Conservation (phyloP, 2,888 invertebrate genomes). For the Andricus quercusramuli region DNA sequence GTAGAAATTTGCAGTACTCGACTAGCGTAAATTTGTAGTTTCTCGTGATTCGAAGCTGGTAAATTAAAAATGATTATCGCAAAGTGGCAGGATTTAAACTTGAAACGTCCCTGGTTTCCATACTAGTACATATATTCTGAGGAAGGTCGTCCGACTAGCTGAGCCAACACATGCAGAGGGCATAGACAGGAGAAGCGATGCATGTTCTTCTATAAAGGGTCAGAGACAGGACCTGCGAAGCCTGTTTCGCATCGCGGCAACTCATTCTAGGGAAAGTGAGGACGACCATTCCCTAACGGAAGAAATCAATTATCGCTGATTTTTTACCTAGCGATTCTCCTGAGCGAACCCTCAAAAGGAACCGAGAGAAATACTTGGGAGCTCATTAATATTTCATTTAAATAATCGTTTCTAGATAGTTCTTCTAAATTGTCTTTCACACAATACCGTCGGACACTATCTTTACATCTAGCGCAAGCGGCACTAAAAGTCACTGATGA, state of each 20-base stretch:
- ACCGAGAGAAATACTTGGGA: constrained; percentile 26
- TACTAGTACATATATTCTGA: constrained; percentile 46
- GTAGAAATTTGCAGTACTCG: too few species aligned
- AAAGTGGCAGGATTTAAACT: constrained; percentile 14
- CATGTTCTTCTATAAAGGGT: constrained; percentile 54
- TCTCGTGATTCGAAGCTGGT: background rate
- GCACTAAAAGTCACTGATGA: too few species aligned
- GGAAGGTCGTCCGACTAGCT: constrained; percentile 57
- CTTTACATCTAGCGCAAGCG: too few species aligned
- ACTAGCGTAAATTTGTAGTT: background rate
- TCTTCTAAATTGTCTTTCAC: background rate
- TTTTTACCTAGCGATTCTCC: constrained; percentile 22
- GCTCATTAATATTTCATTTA: constrained; percentile 37
- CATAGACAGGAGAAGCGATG: constrained; percentile 43
- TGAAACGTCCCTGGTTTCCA: constrained; percentile 52
- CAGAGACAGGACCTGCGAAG: constrained; percentile 52
- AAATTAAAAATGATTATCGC: background rate
- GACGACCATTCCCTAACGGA: constrained; percentile 19
- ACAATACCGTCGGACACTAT: too few species aligned
- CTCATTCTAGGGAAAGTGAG: constrained; percentile 57
- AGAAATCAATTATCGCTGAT: constrained; percentile 37
- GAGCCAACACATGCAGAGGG: constrained; percentile 40
- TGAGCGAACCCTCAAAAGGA: constrained; percentile 8
- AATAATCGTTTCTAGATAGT: constrained; percentile 15
- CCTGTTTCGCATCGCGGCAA: constrained; percentile 55